Base-by-base conservation (phyloP, 2,797 vertebrate genomes). In the Malurus splendens region DNA sequence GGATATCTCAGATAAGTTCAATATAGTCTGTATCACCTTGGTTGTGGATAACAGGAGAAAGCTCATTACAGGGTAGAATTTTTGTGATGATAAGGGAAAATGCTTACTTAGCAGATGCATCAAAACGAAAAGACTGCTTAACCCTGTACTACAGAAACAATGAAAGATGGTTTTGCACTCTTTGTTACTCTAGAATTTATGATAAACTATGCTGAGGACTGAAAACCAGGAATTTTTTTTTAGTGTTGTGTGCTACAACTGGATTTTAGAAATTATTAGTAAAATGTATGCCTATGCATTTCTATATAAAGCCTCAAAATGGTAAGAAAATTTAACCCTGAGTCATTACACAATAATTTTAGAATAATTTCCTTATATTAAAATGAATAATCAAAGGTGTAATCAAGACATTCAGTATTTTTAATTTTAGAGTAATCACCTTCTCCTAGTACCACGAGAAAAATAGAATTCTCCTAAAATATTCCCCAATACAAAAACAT, bases 11-110 rank as follows among this genome's bases (percentile, higher is more conserved):
- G 33, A 8, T 41, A 56, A 80, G 10, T 86, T 78, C 50, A 57
- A 4, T 59, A 19, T 36, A 32, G n/a, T 64, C 27, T 78, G 3
- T 50, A 64, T 72, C 52, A 76, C 14, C 20, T 77, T 74, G 8
- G 13, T 14, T 76, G 14, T 41, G 47, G 32, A 59, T 76, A 88
- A 88, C 1, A 1, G 17, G 3, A 74, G 20, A 79, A 84, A 86
- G n/a, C 54, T 79, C 30, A n/a, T 86, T 88, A 65, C 17, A 62
- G 6, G 7, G 9, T 39, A 64, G 20, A 17, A 36, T 59, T 77
- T 82, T 71, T 32, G 48, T 74, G 47, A 41, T 19, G 24, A 56
- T 45, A 74, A 90, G 23, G 10, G 54, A 83, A 87, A 72, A 83
- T 44, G 4, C 28, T 78, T 68, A 38, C 42, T 87, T 42, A n/a